Evolutionary conservation across 2,888 invertebrate species (phyloP).

Genomic region (Rhorus exstirpatorius): DNA sequence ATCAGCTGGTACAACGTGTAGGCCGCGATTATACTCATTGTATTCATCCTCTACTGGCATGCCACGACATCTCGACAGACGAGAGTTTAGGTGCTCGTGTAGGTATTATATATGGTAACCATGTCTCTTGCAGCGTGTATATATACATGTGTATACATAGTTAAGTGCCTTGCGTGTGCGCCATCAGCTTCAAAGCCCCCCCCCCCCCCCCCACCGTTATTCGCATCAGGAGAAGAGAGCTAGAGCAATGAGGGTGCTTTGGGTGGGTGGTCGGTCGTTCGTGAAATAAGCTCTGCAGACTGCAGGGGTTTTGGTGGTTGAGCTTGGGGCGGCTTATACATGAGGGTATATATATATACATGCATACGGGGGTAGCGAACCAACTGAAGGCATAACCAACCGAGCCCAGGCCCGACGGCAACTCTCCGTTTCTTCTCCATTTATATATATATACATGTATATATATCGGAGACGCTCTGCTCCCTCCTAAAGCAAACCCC

Average conservation of each 20-base stretch:
- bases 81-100: neutral
- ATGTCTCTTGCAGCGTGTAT: slow-evolving; percentile 37
- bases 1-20: slow-evolving; percentile 8
- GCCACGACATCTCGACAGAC: neutral
- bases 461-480: slow-evolving; percentile 13
- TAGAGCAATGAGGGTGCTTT: slow-evolving; percentile 67
- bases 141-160: slow-evolving; percentile 32
- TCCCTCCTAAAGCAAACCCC: slow-evolving; percentile 38
- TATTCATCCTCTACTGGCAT: neutral
- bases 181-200: slow-evolving; percentile 42
- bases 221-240: slow-evolving; percentile 59
- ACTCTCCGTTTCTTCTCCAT: slow-evolving; percentile 47
- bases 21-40: neutral
- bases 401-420: slow-evolving; percentile 37
- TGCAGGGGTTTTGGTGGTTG: slow-evolving; percentile 84
- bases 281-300: slow-evolving; percentile 85
- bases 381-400: slow-evolving; percentile 61
- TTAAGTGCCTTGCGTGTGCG: slow-evolving; percentile 49
- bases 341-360: neutral
- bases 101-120: slow-evolving; percentile 16
- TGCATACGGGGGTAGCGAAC: slow-evolving; percentile 64
- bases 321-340: slow-evolving; percentile 82
- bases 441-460: slow-evolving; percentile 23
- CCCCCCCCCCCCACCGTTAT: slow-evolving; percentile 15
- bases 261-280: slow-evolving; percentile 81